A percentile compares a stretch with the other conserved stretches of the same genome.
phyloP scores from a whole-genome alignment of 1,140 invertebrate species.

The Agrypnia vestita region DNA sequence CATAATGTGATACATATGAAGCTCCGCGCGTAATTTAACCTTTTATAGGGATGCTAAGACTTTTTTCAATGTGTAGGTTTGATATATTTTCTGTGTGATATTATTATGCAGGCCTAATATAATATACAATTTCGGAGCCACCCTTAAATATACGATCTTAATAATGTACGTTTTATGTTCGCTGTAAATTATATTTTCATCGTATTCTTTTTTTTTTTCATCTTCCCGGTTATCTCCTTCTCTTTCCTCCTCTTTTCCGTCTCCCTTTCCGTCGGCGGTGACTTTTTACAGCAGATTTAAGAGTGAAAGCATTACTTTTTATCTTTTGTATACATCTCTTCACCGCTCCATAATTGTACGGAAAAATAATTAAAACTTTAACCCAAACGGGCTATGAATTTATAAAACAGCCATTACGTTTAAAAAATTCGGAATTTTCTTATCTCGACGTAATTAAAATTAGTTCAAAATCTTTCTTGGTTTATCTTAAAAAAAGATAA shows the following conservation, averaged over 20 bases:
- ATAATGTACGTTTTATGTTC: slow-evolving; percentile 22
- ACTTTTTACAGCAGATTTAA: slow-evolving; percentile 39
- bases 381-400: slow-evolving; percentile 34
- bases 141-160: slow-evolving; percentile 30
- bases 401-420: slow-evolving; percentile 11
- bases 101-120: slow-evolving; percentile 30
- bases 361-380: slow-evolving; percentile 40
- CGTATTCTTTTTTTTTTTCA: slow-evolving; percentile 8
- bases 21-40: too few species aligned
- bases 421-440: slow-evolving; percentile 25
- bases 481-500: too few species aligned
- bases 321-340: slow-evolving; percentile 37
- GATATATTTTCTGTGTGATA: slow-evolving; percentile 34
- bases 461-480: slow-evolving; percentile 17
- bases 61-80: slow-evolving; percentile 20
- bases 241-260: background rate
- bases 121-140: slow-evolving; percentile 36
- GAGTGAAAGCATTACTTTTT: slow-evolving; percentile 23
- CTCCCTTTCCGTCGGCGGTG: background rate
- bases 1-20: too few species aligned
- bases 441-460: slow-evolving; percentile 35
- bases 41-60: too few species aligned
- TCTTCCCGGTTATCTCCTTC: background rate
- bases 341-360: slow-evolving; percentile 32
- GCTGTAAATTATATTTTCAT: slow-evolving; percentile 38